phyloP scores from a whole-genome alignment of 2,113 vertebrate species.

The Hippocampus zosterae region DNA sequence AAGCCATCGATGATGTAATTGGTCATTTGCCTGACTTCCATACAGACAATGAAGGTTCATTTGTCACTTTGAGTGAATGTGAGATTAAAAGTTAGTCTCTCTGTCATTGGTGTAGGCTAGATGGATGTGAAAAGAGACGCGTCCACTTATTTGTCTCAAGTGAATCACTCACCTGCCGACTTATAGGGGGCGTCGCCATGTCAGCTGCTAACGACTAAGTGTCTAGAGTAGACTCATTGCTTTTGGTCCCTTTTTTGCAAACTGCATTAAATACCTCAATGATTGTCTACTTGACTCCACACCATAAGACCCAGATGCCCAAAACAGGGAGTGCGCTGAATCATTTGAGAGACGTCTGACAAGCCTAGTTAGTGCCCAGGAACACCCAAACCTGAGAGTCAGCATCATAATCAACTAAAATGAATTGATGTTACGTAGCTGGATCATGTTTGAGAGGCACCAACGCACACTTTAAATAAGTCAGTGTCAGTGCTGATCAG shows the following conservation, averaged over 20 bases:
- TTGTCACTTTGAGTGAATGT: too few relatives aligned
- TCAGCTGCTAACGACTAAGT: too few relatives aligned
- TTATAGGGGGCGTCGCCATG: too few relatives aligned
- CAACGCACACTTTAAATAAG: constrained; percentile 16
- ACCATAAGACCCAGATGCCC: neutral
- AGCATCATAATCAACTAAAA: neutral
- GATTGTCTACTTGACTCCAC: neutral
- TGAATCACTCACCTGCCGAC: too few relatives aligned
- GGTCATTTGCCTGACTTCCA: neutral
- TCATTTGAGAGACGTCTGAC: neutral
- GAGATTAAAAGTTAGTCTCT: too few relatives aligned
- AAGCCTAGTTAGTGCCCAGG: too few relatives aligned
- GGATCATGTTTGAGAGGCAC: constrained; percentile 1
- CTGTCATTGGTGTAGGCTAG: too few relatives aligned
- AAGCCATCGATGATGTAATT: too few relatives aligned
- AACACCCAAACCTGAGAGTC: neutral
- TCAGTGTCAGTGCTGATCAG: constrained; percentile 32
- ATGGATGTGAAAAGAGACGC: too few relatives aligned
- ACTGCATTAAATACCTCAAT: neutral
- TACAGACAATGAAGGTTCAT: neutral
- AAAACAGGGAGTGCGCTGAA: neutral
- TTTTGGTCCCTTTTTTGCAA: too few relatives aligned
- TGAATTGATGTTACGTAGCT: neutral
- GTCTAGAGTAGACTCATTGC: too few relatives aligned
- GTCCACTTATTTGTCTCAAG: too few relatives aligned